Evolutionary conservation across 1,140 invertebrate species (phyloP), one percentile per base, ranked within the genome.

Genomic region (Cataglyphis hispanica): DNA sequence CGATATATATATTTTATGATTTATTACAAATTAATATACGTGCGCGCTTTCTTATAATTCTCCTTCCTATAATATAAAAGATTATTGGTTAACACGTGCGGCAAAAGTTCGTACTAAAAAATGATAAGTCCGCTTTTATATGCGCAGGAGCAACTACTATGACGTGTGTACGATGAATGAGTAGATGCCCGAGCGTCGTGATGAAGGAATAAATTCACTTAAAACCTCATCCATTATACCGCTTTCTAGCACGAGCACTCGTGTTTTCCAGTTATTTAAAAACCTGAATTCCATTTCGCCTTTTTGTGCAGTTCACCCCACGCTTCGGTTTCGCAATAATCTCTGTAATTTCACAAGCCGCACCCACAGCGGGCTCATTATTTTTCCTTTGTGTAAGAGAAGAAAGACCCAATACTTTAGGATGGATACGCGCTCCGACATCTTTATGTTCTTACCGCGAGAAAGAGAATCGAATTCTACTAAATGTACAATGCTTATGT

Each of bases 191-290:
- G 76, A 69, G 46, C 19, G n/a, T 66, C 64, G 46, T 7, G 66
- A 80, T 80, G 53, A 80, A 80, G 27, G 16, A 31, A 80, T 80
- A 80, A 80, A 80, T 80, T 63, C 63, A 80, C 43, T 80, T 67
- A 80, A 80, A 80, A 80, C 25, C 46, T 80, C 63, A 80, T 80
- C 77, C 46, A 69, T 80, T 80, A 80, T 69, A 56, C 22, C 46
- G 31, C 61, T 34, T 66, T 78, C 64, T 80, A 58, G 50, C 34
- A n/a, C 31, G 43, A 31, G 13, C 46, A 56, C 46, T 69, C 43
- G 31, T 69, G 77, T 69, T 80, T 69, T 16, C 46, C 50, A 58
- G 77, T 80, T 56, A 80, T 80, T 69, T 80, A 80, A 80, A 80
- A 80, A 80, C 22, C 22, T 22, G 22, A 31, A 22, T 56, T 40